phyloP scores from a whole-genome alignment of 2,113 vertebrate genomes.

The Macaca mulatta region DNA sequence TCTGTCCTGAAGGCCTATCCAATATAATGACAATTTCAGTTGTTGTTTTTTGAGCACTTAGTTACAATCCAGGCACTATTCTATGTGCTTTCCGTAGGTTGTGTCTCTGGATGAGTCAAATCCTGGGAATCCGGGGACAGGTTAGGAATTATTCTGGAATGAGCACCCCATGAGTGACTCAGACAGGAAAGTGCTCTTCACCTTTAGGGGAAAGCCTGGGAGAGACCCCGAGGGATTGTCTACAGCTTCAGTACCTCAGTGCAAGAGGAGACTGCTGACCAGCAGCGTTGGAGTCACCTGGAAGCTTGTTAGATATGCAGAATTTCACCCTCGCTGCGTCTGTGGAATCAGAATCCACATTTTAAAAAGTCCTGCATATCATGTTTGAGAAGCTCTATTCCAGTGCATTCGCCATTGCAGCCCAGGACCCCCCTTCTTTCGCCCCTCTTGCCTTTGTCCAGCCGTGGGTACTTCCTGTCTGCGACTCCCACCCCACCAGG shows the following conservation, averaged over 20 bases:
- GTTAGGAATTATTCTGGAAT: neutral
- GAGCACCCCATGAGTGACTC: neutral
- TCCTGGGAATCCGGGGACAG: neutral
- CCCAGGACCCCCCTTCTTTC: neutral
- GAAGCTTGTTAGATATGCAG: neutral
- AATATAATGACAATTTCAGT: fast-evolving
- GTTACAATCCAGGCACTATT: too few species aligned
- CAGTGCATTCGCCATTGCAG: neutral
- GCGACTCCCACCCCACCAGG: neutral
- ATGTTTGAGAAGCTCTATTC: fast-evolving
- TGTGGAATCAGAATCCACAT: fast-evolving
- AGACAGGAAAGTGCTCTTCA: neutral
- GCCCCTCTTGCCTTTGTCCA: neutral
- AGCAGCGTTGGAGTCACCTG: fast-evolving
- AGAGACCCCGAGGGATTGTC: neutral
- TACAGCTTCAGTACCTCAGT: fast-evolving
- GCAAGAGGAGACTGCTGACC: neutral
- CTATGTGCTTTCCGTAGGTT: neutral
- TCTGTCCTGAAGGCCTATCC: neutral
- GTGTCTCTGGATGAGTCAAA: neutral
- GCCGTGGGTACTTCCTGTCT: neutral
- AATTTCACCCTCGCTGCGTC: fast-evolving
- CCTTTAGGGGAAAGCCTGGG: neutral
- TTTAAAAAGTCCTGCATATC: fast-evolving
- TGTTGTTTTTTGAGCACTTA: fast-evolving